phyloP scores from a whole-genome alignment of 2,113 vertebrate genomes.

The Apodemus speciosus region DNA sequence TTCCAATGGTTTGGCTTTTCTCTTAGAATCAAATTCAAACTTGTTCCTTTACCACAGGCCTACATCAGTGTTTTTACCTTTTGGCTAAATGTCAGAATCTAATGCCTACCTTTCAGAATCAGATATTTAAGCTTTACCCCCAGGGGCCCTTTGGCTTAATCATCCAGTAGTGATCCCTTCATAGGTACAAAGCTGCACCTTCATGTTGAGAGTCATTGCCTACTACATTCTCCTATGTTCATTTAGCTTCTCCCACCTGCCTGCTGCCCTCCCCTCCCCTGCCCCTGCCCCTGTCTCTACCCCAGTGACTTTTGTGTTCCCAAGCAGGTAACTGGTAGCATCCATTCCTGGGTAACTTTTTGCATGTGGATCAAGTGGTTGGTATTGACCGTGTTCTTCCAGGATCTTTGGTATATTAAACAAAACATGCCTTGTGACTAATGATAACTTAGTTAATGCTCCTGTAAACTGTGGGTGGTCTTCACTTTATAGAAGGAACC shows the following conservation, averaged over 20 bases:
- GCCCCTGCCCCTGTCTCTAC: accelerated
- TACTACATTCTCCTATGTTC: neutral
- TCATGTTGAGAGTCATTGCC: neutral
- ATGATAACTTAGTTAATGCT: neutral
- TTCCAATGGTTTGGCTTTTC: conserved; percentile 39
- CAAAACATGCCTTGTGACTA: neutral
- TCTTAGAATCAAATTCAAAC: conserved; percentile 34
- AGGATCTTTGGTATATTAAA: accelerated
- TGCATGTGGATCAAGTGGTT: neutral
- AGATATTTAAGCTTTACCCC: neutral
- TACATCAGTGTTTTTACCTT: neutral
- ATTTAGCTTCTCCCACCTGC: neutral
- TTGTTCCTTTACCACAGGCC: conserved; percentile 9
- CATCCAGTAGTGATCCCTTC: neutral
- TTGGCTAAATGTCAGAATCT: conserved; percentile 3
- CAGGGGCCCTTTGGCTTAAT: neutral
- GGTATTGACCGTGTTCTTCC: neutral
- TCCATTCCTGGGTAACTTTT: neutral
- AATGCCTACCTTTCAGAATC: neutral
- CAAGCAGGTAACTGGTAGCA: neutral
- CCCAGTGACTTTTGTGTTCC: neutral
- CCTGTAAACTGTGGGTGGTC: no score
- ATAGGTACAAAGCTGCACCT: neutral
- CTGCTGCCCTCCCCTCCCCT: accelerated
- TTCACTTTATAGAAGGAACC: neutral